Evolutionary conservation across 1,140 invertebrate species (phyloP).

Genomic region (Drosophila biarmipes): DNA sequence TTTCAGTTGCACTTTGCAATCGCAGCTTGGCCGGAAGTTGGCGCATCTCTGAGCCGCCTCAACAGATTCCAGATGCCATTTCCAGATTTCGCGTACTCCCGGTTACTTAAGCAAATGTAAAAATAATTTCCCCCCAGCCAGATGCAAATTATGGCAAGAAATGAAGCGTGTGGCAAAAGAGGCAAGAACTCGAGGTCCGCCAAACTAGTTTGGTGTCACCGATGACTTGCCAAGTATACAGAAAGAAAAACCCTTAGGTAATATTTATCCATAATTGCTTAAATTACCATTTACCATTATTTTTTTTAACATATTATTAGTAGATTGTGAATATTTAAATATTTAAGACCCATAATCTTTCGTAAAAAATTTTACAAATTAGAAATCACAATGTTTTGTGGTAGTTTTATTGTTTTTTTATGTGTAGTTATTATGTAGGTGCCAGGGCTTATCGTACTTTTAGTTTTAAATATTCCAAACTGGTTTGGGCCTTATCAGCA

Average conservation of each 20-base stretch:
- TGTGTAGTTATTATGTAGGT: constrained; percentile 26
- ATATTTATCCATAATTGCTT: no score
- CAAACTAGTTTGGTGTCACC: constrained; percentile 24
- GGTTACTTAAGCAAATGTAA: constrained; percentile 33
- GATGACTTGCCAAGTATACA: constrained; percentile 16
- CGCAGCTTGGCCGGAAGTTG: constrained; percentile 58
- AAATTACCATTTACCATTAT: no score
- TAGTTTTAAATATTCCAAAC: constrained; percentile 5
- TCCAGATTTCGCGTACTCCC: constrained; percentile 14
- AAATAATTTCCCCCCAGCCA: constrained; percentile 36
- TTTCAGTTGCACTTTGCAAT: constrained; percentile 11
- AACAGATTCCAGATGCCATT: constrained; percentile 24
- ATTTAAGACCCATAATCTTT: no score
- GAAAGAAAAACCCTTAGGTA: no score
- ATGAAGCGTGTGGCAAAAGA: constrained; percentile 24
- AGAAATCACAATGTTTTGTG: no score
- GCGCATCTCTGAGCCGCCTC: constrained; percentile 32
- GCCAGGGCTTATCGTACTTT: constrained; percentile 12
- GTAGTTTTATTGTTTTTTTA: no score
- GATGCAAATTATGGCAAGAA: constrained; percentile 39
- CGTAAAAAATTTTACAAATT: no score
- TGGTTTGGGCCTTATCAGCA: constrained; percentile 3
- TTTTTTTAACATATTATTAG: no score
- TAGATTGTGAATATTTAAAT: no score
- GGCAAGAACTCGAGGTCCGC: constrained; percentile 10